A percentile compares a stretch with the other conserved stretches of the same genome.
These are phyloP conservation scores for Corythaeola cristata DNA, from an alignment of 2,113 vertebrate genomes.

Conservation along the genomic window DNA sequence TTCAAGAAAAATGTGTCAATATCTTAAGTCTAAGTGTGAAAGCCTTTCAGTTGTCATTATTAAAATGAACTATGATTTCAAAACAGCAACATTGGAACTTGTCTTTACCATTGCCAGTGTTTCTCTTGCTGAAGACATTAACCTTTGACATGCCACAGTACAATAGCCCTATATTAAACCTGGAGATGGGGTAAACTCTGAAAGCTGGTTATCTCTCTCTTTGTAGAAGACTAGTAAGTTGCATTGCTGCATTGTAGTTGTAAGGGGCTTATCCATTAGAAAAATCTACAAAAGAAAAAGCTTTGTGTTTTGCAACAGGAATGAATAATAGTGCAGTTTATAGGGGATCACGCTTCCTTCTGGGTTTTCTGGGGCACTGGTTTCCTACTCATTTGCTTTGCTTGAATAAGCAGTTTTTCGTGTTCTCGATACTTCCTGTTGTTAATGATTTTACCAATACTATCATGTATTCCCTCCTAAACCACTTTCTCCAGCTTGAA, in stretches of 20 bases:
- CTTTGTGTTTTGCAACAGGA: background rate
- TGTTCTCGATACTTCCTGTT: background rate
- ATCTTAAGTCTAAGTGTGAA: background rate
- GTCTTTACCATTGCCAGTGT: background rate
- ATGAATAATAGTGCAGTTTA: background rate
- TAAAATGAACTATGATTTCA: background rate
- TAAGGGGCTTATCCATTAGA: background rate
- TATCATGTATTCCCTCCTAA: background rate
- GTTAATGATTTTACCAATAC: background rate
- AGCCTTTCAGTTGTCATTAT: background rate
- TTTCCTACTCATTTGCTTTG: background rate
- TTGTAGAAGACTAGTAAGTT: background rate
- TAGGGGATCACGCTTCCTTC: background rate
- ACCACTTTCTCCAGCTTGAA: background rate
- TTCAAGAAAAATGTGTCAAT: background rate
- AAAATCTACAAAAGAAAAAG: background rate
- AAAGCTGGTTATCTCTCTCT: background rate
- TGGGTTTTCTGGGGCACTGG: background rate
- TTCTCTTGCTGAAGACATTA: constrained; percentile 7
- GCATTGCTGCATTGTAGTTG: background rate
- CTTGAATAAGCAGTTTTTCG: background rate
- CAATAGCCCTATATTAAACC: background rate
- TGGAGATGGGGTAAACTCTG: background rate
- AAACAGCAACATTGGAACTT: background rate
- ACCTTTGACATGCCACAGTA: background rate